Percentiles rank a stretch among this genome's conserved stretches.
Conservation (phyloP, 2,113 vertebrate species). For the Synchiropus splendidus region DNA sequence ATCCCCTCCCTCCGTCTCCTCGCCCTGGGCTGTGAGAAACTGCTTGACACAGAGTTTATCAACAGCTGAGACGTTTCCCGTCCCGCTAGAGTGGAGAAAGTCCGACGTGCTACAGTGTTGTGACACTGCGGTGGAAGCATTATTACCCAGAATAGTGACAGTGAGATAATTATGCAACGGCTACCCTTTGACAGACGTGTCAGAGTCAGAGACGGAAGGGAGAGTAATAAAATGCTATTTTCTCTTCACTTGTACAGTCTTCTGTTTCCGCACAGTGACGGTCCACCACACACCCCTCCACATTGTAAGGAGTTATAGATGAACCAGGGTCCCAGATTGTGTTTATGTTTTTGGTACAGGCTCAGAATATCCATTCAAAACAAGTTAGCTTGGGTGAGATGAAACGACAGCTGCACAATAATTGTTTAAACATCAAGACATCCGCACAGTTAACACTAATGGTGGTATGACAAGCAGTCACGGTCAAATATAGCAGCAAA, state of each 20-base stretch:
- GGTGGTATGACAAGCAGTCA: too few species aligned
- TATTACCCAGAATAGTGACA: conserved; percentile 6
- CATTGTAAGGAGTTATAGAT: too few species aligned
- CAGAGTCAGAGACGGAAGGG: conserved; percentile 16
- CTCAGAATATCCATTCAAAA: too few species aligned
- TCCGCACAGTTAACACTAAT: too few species aligned
- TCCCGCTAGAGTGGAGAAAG: conserved; percentile 10
- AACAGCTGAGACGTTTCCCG: conserved; percentile 26
- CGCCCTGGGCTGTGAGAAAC: conserved; percentile 39
- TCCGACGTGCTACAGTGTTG: conserved; percentile 2
- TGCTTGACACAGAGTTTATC: conserved; percentile 37
- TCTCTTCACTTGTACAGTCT: neutral
- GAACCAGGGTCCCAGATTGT: too few species aligned
- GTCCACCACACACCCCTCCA: too few species aligned
- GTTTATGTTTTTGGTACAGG: too few species aligned
- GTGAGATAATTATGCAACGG: conserved; percentile 30
- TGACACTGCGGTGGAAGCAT: conserved; percentile 10
- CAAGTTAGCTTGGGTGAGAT: too few species aligned
- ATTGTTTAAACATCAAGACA: too few species aligned
- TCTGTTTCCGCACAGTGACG: too few species aligned
- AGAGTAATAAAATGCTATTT: conserved; percentile 28
- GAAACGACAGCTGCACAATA: too few species aligned
- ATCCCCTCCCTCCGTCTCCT: conserved; percentile 12
- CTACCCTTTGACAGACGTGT: conserved; percentile 6
- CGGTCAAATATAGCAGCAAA: too few species aligned